phyloP scores from a whole-genome alignment of 1,140 invertebrate genomes.

The Drosophila fuyamai region DNA sequence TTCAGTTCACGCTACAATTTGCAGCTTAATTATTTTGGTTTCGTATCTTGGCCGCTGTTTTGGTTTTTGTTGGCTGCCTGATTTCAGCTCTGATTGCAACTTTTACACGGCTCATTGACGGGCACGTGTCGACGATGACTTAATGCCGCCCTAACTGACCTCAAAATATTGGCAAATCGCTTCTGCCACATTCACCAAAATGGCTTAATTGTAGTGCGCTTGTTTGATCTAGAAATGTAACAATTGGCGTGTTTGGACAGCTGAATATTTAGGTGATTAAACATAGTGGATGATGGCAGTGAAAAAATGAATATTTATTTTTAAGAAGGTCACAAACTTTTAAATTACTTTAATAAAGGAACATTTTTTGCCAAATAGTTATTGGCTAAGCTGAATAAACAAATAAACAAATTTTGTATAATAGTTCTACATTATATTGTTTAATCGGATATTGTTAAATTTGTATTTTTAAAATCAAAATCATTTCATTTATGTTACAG shows the following conservation, averaged over 20 bases:
- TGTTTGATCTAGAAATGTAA: neutral
- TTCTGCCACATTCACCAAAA: slow-evolving; percentile 12
- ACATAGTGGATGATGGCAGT: neutral
- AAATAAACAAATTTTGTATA: too few relatives aligned
- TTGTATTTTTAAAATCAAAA: too few relatives aligned
- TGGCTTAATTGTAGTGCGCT: slow-evolving; percentile 6
- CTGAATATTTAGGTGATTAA: neutral
- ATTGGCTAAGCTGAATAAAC: too few relatives aligned
- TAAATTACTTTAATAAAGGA: too few relatives aligned
- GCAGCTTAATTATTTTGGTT: slow-evolving; percentile 63
- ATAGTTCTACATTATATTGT: too few relatives aligned
- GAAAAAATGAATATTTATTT: neutral
- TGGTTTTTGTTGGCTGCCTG: slow-evolving; percentile 24
- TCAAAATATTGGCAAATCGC: slow-evolving; percentile 38
- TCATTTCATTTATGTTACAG: too few relatives aligned
- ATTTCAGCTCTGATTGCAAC: slow-evolving; percentile 53
- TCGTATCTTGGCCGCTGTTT: slow-evolving; percentile 17
- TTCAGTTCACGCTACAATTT: slow-evolving; percentile 66
- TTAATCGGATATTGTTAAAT: too few relatives aligned
- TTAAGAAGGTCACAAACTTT: neutral
- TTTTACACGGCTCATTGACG: slow-evolving; percentile 57
- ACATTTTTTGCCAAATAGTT: neutral
- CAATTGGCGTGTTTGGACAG: slow-evolving; percentile 28
- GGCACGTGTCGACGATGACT: slow-evolving; percentile 52
- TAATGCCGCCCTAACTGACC: slow-evolving; percentile 29